Evolutionary conservation across 2,888 invertebrate species (phyloP), one percentile per base, ranked within the genome.

Genomic region (Acholoe squamosa): DNA sequence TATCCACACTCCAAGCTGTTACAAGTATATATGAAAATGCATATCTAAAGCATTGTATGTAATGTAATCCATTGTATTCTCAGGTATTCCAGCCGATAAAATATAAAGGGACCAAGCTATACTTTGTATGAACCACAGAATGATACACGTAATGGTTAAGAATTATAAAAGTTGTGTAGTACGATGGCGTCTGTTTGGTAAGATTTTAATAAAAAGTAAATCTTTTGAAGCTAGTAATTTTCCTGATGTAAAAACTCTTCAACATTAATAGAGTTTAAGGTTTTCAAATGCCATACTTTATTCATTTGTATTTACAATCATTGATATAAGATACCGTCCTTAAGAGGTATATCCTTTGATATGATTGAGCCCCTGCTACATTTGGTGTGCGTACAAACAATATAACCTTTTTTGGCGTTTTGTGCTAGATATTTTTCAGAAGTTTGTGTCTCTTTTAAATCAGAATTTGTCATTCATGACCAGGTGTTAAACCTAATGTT

Each of bases 11-110:
- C 19, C 61, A 61, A 61, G 61, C 61, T 61, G n/a, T 61, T n/a
- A n/a, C 19, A 61, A 3, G 19, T n/a, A 14, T n/a, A 61, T 3
- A 14, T n/a, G n/a, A 16, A 34, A 80, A 80, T 80, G 80, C 80
- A 80, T 80, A 80, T 80, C 80, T 80, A 34, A 34, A 34, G 43
- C 71, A 28, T 31, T 71, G 71, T 31, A 71, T 25, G 28, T 31
- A 43, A 80, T 25, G 25, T 31, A 31, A 76, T 76, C 43, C 43
- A 43, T 34, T 80, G 14, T 43, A 80, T 43, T 0, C 80, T 80
- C 80, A 80, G 80, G 80, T 80, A 80, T 34, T 80, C 80, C 80
- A 80, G 80, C 80, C 80, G 80, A 34, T 22, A 43, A 14, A 34
- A 80, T 19, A 43, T 80, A 16, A 80, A 80, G 80, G 80, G 80